Evolutionary conservation across 2,797 vertebrate genomes (phyloP).

Genomic region (Characodon lateralis): DNA sequence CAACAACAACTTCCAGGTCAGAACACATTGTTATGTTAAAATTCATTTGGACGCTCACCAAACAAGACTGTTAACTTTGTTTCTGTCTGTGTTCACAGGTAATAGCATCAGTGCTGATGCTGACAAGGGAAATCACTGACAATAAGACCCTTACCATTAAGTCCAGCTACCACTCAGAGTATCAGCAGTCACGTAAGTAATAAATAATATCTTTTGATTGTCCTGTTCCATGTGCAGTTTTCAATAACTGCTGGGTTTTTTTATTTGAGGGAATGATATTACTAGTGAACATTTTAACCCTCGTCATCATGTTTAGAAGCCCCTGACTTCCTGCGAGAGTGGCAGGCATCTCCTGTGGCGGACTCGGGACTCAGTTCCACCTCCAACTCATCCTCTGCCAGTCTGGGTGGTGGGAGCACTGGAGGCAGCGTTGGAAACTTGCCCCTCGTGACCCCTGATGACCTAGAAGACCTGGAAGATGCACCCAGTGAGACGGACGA

Average conservation of each 20-base stretch:
- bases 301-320: conserved; percentile 80
- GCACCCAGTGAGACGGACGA: conserved; percentile 86
- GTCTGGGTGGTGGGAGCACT: conserved; percentile 93
- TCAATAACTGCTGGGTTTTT: not conserved
- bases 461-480: conserved; percentile 89
- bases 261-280: not conserved
- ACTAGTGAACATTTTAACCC: not conserved
- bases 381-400: conserved; percentile 96
- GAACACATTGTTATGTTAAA: not conserved
- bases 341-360: conserved; percentile 91
- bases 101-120: conserved; percentile 94
- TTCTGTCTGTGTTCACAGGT: conserved; percentile 67
- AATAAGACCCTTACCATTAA: conserved; percentile 94
- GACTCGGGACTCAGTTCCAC: conserved; percentile 97
- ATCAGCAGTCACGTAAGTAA: conserved; percentile 89
- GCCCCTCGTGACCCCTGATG: conserved; percentile 92
- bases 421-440: conserved; percentile 89
- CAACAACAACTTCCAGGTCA: conserved; percentile 92
- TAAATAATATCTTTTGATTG: conserved; percentile 4
- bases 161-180: conserved; percentile 90
- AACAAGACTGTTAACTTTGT: not conserved
- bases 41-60: not conserved
- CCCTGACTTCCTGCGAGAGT: conserved; percentile 95
- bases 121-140: conserved; percentile 93
- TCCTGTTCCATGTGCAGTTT: not conserved